Evolutionary conservation across 1,140 invertebrate genomes (phyloP).

Genomic region (Drosophila kanapiae): DNA sequence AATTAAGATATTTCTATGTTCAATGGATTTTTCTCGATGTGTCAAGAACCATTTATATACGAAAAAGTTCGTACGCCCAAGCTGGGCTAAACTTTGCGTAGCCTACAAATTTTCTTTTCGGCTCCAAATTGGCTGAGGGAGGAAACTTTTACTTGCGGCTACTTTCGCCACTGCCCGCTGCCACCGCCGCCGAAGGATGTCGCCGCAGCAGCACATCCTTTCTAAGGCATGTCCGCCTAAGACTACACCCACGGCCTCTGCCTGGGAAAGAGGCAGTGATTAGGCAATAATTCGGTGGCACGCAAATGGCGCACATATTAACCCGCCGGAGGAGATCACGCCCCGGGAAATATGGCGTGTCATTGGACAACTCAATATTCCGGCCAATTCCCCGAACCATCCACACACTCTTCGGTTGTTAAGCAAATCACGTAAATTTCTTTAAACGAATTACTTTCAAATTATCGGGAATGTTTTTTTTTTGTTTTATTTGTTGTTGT

Average conservation of each 20-base stretch:
- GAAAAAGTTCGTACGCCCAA: slow-evolving; percentile 29
- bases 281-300: slow-evolving; percentile 73
- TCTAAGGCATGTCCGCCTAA: background rate
- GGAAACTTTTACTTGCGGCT: slow-evolving; percentile 75
- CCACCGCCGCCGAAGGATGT: slow-evolving; percentile 5
- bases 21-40: background rate
- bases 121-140: slow-evolving; percentile 73
- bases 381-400: background rate
- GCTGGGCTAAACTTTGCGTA: slow-evolving; percentile 70
- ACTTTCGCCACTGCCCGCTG: slow-evolving; percentile 56
- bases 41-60: slow-evolving; percentile 8
- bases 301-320: slow-evolving; percentile 46
- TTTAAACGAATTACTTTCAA: slow-evolving; percentile 77
- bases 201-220: background rate
- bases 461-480: slow-evolving; percentile 57
- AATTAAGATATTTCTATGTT: too few relatives aligned
- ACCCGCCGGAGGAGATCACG: slow-evolving; percentile 30
- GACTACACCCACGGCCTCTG: too few relatives aligned
- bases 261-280: slow-evolving; percentile 50
- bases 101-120: slow-evolving; percentile 79
- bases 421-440: slow-evolving; percentile 80
- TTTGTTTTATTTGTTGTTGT: background rate
- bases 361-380: slow-evolving; percentile 77
- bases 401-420: slow-evolving; percentile 57
- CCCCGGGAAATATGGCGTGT: slow-evolving; percentile 58